Evolutionary conservation across 2,113 vertebrate species (phyloP), one percentile per base, ranked within the genome.

Genomic region (Hiodon tergisus): DNA sequence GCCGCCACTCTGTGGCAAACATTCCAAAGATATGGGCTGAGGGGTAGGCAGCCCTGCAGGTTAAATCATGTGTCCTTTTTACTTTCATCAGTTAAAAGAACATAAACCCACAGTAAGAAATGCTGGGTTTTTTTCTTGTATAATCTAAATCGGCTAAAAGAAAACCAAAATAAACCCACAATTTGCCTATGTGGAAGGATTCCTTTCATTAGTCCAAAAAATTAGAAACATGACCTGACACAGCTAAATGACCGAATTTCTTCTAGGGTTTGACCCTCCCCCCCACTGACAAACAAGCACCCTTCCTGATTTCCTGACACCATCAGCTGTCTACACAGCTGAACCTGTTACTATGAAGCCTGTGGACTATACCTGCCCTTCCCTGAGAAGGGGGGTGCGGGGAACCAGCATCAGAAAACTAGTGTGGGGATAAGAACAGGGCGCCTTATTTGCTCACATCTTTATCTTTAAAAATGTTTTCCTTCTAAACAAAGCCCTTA

Each of bases 331-430:
- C 58, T 75, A 67, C 57, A 65, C 54, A 13, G 9, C 65, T 75
- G 47, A 75, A 75, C 54, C 55, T 60, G 73, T 68, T 57, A 66
- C 54, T 75, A 75, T n/a, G 13, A 16, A 75, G 54, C 70, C 54
- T 16, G 55, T 71, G 54, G 5, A 11, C 11, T 51, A 16, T 6
- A 3, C 53, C 6, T 50, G n/a, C 16, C 51, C 14, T 67, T 57
- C 31, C 11, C 52, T 3, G 1, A 57, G 14, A 54, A 50, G 48
- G 51, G 51, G 16, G 58, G 68, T 13, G 55, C n/a, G 50, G 65
- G 65, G 63, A 3, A 14, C 54, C 46, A 59, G 47, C 65, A 58
- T 59, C 51, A 74, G 54, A 75, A n/a, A 48, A 31, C 31, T 31
- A 31, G 31, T 31, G 31, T 31, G 47, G 6, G 10, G n/a, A 66